Base-by-base conservation (phyloP, 2,888 invertebrate genomes). In the Stenodema calcarata region DNA sequence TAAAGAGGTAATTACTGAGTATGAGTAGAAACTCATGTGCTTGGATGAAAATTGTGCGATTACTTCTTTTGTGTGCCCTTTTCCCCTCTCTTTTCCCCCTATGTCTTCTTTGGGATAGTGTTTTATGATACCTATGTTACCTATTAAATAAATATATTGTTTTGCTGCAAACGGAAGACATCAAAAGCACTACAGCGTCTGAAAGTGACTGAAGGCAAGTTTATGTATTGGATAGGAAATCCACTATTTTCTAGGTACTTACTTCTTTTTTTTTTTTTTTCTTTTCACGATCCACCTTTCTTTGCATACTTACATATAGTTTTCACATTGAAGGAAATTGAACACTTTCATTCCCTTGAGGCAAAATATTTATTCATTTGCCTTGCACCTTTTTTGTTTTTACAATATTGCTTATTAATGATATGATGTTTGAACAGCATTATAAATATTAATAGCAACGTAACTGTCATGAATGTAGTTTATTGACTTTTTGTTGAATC, bases 191-290 rank as follows among this genome's bases (percentile, higher is more conserved):
- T 44, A 41, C 88, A 41, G 69, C 87, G 47, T 87, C 87, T 88
- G 87, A 88, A 82, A 86, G 54, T 87, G 86, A 88, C 9, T 88
- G 86, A 83, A 88, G 87, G 87, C 88, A 87, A 87, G 88, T 88
- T 50, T 50, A 14, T 50, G 50, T 23, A 18, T 62, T 62, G 62
- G 62, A 23, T 62, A 62, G 62, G 62, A 23, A 23, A 11, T 16
- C 12, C 23, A 23, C 23, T 62, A 18, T 23, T 2, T 62, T 62
- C 18, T 23, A 62, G 27, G 23, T 23, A 47, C 47, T 16, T 14
- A 47, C 16, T 12, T 47, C 1, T 12, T 7, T 2, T 7, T 3
- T 47, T 47, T 47, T 47, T 2, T 47, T 1, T 4, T 12, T 42
- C 35, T 4, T 47, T 12, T 4, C 47, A 47, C 47, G 3, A 47